phyloP scores from a whole-genome alignment of 2,113 vertebrate species.

The Eulemur rufifrons region DNA sequence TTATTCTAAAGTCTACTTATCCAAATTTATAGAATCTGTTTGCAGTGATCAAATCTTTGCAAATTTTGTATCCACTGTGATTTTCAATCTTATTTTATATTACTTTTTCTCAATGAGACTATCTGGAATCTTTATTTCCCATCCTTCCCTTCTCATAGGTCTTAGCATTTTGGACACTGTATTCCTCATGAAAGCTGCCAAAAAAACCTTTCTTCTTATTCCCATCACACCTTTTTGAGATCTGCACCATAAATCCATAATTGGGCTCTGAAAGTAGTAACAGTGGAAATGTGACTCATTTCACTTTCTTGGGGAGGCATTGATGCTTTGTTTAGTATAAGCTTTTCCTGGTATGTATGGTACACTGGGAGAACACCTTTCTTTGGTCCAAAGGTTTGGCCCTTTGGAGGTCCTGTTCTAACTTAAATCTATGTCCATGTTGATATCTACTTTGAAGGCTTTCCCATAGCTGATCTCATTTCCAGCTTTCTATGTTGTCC shows the following conservation, averaged over 20 bases:
- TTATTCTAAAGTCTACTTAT: too few species aligned
- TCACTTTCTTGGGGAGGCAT: not conserved
- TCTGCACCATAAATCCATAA: not conserved
- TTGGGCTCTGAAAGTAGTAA: not conserved
- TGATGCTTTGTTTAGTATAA: too few species aligned
- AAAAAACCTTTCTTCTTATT: not conserved
- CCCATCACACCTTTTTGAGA: not conserved
- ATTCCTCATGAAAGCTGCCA: not conserved
- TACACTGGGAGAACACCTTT: not conserved
- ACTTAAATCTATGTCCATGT: too few species aligned
- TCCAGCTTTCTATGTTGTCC: not conserved
- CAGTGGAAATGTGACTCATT: too few species aligned
- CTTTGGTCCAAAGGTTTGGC: not conserved
- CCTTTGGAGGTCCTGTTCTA: too few species aligned
- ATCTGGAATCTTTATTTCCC: not conserved
- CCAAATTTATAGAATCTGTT: not conserved
- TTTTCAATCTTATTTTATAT: not conserved
- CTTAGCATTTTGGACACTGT: not conserved
- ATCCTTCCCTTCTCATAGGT: not conserved
- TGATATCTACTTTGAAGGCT: not conserved
- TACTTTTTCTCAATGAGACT: not conserved
- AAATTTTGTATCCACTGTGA: fast-evolving
- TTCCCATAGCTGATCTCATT: not conserved
- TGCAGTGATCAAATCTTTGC: too few species aligned
- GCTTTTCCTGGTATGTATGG: fast-evolving